These are phyloP conservation scores for Solenopsis invicta DNA, from an alignment of 1,140 invertebrate genomes.

Conservation along the genomic window DNA sequence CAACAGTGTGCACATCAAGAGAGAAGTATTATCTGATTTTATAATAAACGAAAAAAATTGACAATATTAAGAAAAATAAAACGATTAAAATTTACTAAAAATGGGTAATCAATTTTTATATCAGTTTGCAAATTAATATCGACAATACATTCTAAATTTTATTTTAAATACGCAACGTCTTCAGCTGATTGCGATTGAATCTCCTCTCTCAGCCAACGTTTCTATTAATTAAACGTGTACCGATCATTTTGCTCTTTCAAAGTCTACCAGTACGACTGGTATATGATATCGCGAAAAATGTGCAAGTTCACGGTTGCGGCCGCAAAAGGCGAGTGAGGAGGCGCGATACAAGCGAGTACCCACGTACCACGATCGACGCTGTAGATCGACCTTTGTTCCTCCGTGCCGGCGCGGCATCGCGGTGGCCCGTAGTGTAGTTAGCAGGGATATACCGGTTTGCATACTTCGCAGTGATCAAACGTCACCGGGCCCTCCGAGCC, in stretches of 20 bases:
- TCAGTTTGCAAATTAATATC: not conserved
- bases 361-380: slow-evolving; percentile 24
- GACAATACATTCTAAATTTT: not conserved
- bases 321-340: slow-evolving; percentile 8
- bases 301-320: slow-evolving; percentile 21
- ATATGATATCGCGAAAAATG: slow-evolving; percentile 8
- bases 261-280: not conserved
- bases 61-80: slow-evolving; percentile 5
- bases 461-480: slow-evolving; percentile 69
- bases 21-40: not conserved
- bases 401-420: slow-evolving; percentile 40
- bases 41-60: not conserved
- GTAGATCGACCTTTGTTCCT: slow-evolving; percentile 31
- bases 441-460: slow-evolving; percentile 70
- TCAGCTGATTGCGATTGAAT: not conserved
- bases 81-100: not conserved
- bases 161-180: not conserved
- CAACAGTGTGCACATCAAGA: not conserved
- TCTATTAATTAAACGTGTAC: slow-evolving; percentile 8
- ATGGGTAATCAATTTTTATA: not conserved
- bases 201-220: not conserved
- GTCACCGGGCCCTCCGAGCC: slow-evolving; percentile 52
- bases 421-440: slow-evolving; percentile 52
- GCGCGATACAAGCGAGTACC: slow-evolving; percentile 4
- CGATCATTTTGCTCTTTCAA: not conserved